These are phyloP conservation scores for Anguilla megastoma DNA, from an alignment of 2,797 vertebrate genomes.

Conservation along the genomic window DNA sequence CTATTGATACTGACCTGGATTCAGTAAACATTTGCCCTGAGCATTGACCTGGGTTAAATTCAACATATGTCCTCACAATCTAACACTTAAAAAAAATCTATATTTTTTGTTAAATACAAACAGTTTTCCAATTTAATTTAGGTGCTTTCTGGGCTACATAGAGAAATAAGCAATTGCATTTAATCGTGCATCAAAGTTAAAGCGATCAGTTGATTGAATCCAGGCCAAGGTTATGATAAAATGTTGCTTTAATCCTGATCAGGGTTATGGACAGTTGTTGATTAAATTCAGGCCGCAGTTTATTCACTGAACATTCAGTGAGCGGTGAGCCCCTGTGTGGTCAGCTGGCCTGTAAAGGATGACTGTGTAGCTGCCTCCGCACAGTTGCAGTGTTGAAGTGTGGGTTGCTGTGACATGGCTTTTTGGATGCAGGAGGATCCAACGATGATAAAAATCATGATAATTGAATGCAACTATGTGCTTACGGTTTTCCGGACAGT, in stretches of 20 bases:
- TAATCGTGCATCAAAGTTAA: neutral
- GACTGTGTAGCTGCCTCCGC: neutral
- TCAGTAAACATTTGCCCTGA: neutral
- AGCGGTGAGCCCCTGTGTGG: neutral
- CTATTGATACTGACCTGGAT: neutral
- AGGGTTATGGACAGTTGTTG: neutral
- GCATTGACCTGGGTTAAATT: neutral
- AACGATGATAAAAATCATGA: neutral
- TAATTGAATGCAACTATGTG: neutral
- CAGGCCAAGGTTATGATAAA: neutral
- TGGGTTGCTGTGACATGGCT: neutral
- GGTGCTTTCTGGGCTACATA: too few relatives aligned
- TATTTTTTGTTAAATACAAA: too few relatives aligned
- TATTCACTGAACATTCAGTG: conserved; percentile 1
- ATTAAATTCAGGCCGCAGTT: neutral
- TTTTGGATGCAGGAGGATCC: neutral
- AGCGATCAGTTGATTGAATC: neutral
- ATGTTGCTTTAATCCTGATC: too few relatives aligned
- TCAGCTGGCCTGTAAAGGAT: neutral
- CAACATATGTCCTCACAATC: neutral
- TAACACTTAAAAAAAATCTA: too few relatives aligned
- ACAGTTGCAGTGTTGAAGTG: neutral
- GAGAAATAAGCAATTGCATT: too few relatives aligned
- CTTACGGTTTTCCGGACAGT: neutral
- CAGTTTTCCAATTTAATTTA: too few relatives aligned